phyloP scores from a whole-genome alignment of 2,888 invertebrate genomes.

The Dasypolia templi region DNA sequence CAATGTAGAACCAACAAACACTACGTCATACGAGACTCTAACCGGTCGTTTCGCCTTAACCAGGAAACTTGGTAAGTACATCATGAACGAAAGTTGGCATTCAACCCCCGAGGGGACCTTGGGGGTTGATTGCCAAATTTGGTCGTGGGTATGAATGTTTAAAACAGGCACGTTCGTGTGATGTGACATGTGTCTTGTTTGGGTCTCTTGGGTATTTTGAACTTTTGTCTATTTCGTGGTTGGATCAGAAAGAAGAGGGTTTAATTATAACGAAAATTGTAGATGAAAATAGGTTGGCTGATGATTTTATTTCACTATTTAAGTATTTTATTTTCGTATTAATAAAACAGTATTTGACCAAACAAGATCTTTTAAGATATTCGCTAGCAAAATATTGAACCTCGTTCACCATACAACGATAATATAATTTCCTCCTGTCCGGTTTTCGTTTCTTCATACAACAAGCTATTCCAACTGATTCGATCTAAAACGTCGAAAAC shows the following conservation, averaged over 20 bases:
- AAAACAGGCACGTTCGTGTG: slow-evolving; percentile 3
- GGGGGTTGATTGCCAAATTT: no score
- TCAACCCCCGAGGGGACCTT: neutral
- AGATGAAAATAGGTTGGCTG: no score
- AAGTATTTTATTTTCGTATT: no score
- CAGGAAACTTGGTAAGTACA: slow-evolving; percentile 12
- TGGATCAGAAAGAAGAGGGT: neutral
- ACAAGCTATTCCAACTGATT: neutral
- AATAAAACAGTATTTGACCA: no score
- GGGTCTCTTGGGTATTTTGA: slow-evolving; percentile 14
- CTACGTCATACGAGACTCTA: no score
- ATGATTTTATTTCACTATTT: no score
- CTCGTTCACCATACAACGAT: neutral
- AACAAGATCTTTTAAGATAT: neutral
- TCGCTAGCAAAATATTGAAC: neutral
- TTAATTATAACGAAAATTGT: neutral
- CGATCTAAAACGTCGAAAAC: slow-evolving; percentile 8
- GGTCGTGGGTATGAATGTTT: slow-evolving; percentile 39
- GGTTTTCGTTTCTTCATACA: neutral
- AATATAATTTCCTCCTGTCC: neutral
- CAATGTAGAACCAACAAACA: no score
- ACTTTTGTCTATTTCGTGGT: neutral
- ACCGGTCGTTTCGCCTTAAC: no score
- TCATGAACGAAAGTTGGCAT: slow-evolving; percentile 18
- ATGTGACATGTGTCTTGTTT: slow-evolving; percentile 18